These are phyloP conservation scores for Noctilio leporinus DNA, from an alignment of 2,113 vertebrate genomes.

Conservation along the genomic window DNA sequence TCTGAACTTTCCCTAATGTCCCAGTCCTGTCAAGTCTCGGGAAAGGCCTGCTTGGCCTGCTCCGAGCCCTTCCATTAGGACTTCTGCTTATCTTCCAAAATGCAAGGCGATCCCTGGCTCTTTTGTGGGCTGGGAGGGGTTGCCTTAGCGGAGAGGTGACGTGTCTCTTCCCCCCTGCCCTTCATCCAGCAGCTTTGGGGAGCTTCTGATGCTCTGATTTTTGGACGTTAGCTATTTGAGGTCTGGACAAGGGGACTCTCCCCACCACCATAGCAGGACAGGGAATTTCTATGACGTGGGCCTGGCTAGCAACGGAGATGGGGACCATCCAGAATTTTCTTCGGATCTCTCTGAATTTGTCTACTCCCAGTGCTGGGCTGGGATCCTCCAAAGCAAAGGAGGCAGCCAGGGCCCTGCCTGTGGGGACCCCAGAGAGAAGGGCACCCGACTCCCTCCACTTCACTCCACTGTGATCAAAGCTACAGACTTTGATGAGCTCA, in stretches of 20 bases:
- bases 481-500: background rate
- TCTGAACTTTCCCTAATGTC: background rate
- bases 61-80: background rate
- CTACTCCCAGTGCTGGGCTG: background rate
- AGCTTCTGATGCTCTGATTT: background rate
- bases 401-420: no score
- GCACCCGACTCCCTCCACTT: background rate
- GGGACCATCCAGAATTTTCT: background rate
- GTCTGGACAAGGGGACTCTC: background rate
- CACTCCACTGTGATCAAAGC: background rate
- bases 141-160: background rate
- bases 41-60: background rate
- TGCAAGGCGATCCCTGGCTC: fast-evolving
- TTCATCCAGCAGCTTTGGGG: background rate
- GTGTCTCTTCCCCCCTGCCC: background rate
- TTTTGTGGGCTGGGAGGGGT: background rate
- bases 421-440: no score
- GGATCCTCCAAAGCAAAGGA: background rate
- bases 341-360: background rate
- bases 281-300: background rate
- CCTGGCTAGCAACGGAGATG: background rate
- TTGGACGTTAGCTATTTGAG: background rate
- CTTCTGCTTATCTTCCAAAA: background rate
- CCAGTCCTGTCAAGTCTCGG: background rate
- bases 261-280: background rate